phyloP scores from a whole-genome alignment of 1,140 invertebrate genomes.

The Frieseomelitta varia region DNA sequence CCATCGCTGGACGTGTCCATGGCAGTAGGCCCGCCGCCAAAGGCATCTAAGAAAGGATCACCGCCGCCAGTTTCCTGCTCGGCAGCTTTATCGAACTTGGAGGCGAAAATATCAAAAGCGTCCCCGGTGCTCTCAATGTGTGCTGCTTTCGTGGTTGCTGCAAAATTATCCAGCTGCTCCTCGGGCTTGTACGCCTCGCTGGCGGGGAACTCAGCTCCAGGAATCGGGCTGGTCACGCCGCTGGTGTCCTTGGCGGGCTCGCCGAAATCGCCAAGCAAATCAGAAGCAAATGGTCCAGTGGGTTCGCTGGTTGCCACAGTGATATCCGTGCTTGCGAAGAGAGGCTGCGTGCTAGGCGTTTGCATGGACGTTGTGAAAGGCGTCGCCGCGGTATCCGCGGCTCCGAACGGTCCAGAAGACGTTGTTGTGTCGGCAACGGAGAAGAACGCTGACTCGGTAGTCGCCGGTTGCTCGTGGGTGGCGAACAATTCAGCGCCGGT shows the following conservation, averaged over 20 bases:
- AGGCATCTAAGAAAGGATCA: slow-evolving; percentile 84
- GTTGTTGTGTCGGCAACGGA: slow-evolving; percentile 17
- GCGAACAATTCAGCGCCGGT: slow-evolving; percentile 53
- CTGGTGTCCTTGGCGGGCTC: slow-evolving; percentile 39
- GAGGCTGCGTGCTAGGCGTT: background rate
- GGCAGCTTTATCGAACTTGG: slow-evolving; percentile 90
- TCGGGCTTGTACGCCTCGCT: slow-evolving; percentile 62
- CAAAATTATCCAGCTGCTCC: slow-evolving; percentile 70
- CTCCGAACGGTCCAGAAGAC: background rate
- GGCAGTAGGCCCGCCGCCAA: slow-evolving; percentile 76
- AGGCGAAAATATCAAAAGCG: slow-evolving; percentile 92
- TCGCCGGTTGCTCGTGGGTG: slow-evolving; percentile 47
- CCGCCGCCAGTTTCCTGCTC: slow-evolving; percentile 78
- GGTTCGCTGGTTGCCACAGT: background rate
- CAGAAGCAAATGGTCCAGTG: slow-evolving; percentile 61
- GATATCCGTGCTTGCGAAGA: slow-evolving; percentile 22
- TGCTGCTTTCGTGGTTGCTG: slow-evolving; percentile 77
- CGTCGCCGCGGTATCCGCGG: slow-evolving; percentile 1
- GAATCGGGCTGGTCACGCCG: slow-evolving; percentile 66
- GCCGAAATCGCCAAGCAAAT: slow-evolving; percentile 73
- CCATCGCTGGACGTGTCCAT: slow-evolving; percentile 82
- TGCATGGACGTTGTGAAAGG: slow-evolving; percentile 36
- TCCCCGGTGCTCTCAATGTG: slow-evolving; percentile 81
- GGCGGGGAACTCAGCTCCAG: slow-evolving; percentile 71
- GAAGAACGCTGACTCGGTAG: slow-evolving; percentile 62